Conservation (phyloP, 2,797 vertebrate species). For the Siniperca undulata region DNA sequence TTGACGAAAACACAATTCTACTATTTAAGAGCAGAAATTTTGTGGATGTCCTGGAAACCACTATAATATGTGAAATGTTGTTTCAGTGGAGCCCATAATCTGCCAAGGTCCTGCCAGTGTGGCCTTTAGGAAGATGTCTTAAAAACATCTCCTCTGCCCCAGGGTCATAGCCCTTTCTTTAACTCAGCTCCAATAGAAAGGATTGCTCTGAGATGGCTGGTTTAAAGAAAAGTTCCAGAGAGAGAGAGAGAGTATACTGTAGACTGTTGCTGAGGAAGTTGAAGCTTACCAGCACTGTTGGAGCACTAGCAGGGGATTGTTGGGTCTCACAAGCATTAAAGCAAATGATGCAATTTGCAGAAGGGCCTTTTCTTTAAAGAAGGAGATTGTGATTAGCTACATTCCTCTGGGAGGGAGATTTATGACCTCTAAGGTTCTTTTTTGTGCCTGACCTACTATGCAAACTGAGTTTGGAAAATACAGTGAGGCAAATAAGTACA, state of each 20-base stretch:
- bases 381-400: conserved; percentile 63
- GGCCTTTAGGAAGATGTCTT: conserved; percentile 46
- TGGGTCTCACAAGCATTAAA: conserved; percentile 47
- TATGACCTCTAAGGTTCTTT: conserved; percentile 38
- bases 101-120: conserved; percentile 49
- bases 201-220: background rate
- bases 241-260: background rate
- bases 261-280: conserved; percentile 21
- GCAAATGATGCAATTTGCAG: conserved; percentile 61
- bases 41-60: background rate
- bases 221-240: conserved; percentile 36
- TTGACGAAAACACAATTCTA: background rate
- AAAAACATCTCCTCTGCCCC: conserved; percentile 25
- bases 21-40: background rate
- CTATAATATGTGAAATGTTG: conserved; percentile 18
- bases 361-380: conserved; percentile 34
- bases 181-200: conserved; percentile 16
- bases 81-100: conserved; percentile 37
- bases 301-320: conserved; percentile 22
- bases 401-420: conserved; percentile 55
- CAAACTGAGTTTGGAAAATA: conserved; percentile 33
- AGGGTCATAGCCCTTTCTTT: conserved; percentile 43
- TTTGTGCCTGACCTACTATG: conserved; percentile 42
- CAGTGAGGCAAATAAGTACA: background rate
- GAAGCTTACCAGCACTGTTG: background rate